Conservation (phyloP, 1,140 invertebrate species). For the Diachasma alloeum region DNA sequence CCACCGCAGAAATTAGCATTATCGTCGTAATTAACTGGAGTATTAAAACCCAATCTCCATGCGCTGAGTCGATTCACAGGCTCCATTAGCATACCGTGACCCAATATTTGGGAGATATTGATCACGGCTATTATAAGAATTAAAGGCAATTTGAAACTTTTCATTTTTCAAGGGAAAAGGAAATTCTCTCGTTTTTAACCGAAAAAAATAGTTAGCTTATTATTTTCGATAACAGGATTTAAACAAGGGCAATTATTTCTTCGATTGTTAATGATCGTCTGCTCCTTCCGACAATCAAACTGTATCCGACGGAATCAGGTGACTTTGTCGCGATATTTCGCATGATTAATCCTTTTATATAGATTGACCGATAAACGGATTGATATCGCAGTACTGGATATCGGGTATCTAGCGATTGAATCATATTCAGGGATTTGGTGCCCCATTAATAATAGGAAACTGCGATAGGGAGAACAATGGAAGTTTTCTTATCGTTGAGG, state of each 20-base stretch:
- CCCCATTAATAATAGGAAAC: background rate
- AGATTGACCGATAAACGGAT: background rate
- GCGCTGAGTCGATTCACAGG: constrained; percentile 73
- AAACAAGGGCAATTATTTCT: no score
- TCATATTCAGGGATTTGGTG: background rate
- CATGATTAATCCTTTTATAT: background rate
- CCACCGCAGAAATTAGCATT: constrained; percentile 76
- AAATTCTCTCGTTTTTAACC: background rate
- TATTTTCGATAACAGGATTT: no score
- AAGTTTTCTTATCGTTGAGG: background rate
- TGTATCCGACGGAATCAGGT: no score
- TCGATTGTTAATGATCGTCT: no score
- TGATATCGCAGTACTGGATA: background rate
- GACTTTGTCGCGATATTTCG: background rate
- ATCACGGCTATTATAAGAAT: constrained; percentile 16
- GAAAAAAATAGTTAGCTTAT: background rate
- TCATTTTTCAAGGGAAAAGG: background rate
- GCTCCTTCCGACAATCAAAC: no score
- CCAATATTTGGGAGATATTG: constrained; percentile 44
- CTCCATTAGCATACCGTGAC: constrained; percentile 76
- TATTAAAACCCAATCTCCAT: constrained; percentile 79
- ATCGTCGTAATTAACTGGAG: constrained; percentile 75
- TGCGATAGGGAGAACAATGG: background rate
- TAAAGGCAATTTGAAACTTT: constrained; percentile 2
- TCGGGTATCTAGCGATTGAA: background rate